Percentiles rank a stretch among this genome's conserved stretches.
Conservation (phyloP, 2,797 vertebrate genomes). For the Crax fasciolata region DNA sequence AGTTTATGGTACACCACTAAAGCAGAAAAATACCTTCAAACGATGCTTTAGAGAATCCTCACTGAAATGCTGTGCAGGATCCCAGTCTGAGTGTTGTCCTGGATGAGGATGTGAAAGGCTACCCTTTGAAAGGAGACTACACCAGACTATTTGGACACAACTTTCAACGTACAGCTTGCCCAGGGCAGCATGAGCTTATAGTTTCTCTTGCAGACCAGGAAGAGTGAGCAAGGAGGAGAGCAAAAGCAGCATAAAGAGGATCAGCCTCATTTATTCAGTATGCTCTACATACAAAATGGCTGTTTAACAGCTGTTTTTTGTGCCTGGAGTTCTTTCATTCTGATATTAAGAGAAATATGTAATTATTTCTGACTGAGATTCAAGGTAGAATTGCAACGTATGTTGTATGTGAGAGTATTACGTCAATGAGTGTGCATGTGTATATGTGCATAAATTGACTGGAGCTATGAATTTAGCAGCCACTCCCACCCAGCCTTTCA, state of each 20-base stretch:
- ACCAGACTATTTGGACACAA: not conserved
- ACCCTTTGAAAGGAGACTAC: not conserved
- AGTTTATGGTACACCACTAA: not conserved
- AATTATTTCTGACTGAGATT: slow-evolving; percentile 46
- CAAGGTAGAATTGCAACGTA: not conserved
- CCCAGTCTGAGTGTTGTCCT: not conserved
- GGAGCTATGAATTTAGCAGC: slow-evolving; percentile 39
- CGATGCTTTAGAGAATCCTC: not conserved
- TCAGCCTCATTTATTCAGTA: slow-evolving; percentile 21
- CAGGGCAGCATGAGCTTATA: not conserved
- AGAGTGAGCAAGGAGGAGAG: not conserved
- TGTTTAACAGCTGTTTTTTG: slow-evolving; percentile 15
- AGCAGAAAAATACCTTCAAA: not conserved
- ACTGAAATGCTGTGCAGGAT: not conserved
- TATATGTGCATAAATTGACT: not conserved
- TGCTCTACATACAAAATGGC: slow-evolving; percentile 22
- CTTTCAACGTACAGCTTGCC: not conserved
- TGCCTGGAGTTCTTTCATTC: slow-evolving; percentile 24
- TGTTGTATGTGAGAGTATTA: not conserved
- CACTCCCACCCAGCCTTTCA: slow-evolving; percentile 18
- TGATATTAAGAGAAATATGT: slow-evolving; percentile 27
- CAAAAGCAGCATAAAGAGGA: not conserved
- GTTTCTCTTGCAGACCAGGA: not conserved
- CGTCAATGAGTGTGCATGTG: not conserved
- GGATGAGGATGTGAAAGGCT: not conserved